Evolutionary conservation across 2,797 vertebrate genomes (phyloP).

Genomic region (Galago senegalensis): DNA sequence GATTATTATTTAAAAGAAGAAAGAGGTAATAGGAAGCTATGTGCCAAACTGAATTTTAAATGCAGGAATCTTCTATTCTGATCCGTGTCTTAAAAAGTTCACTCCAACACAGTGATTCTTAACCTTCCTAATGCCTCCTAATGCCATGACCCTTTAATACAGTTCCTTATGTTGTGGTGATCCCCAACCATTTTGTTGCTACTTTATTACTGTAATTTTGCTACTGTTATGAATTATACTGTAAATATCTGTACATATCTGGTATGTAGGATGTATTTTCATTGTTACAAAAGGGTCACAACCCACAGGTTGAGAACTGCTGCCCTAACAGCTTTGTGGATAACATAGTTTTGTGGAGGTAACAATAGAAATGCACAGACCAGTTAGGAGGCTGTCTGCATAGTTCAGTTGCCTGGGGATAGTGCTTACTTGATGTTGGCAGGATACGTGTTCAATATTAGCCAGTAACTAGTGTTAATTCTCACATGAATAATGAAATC

Average conservation of each 20-base stretch:
- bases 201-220: no score
- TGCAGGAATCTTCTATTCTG: background rate
- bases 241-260: no score
- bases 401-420: background rate
- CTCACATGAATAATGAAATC: conserved; percentile 9
- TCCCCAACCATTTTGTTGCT: no score
- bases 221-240: no score
- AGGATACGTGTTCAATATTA: background rate
- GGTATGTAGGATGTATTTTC: no score
- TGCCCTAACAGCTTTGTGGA: background rate
- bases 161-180: no score
- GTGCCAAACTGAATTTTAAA: background rate
- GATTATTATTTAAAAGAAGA: conserved; percentile 12
- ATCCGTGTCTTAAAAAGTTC: background rate
- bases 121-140: no score
- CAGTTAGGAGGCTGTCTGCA: background rate
- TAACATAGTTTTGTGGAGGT: background rate
- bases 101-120: background rate
- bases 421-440: background rate
- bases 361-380: background rate
- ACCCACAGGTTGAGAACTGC: no score
- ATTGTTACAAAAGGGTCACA: no score
- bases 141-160: no score
- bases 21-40: background rate
- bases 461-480: background rate